Conservation (phyloP, 2,797 vertebrate species). For the Babyrousa celebensis region DNA sequence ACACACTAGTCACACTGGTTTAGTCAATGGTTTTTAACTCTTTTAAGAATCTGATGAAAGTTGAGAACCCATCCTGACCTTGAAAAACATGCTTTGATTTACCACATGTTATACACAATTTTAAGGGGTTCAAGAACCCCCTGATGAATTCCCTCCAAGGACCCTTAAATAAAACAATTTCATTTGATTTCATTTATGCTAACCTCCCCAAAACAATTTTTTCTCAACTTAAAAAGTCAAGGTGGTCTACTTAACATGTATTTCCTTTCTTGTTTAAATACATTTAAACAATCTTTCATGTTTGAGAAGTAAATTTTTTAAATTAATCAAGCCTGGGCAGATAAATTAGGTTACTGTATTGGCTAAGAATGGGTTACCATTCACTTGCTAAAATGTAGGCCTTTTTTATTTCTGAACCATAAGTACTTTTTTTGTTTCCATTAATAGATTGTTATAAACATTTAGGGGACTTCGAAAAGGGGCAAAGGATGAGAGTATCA, state of each 20-base stretch:
- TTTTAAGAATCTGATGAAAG: slow-evolving; percentile 21
- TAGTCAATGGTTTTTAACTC: slow-evolving; percentile 58
- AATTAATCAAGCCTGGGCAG: neutral
- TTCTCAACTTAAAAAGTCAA: slow-evolving; percentile 47
- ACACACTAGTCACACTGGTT: neutral
- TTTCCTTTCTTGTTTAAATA: slow-evolving; percentile 42
- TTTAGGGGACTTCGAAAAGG: neutral
- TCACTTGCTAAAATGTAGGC: slow-evolving; percentile 27
- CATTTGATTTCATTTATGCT: neutral
- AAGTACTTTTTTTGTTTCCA: slow-evolving; percentile 37
- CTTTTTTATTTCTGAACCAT: slow-evolving; percentile 57
- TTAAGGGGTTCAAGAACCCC: neutral
- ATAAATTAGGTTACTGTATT: neutral
- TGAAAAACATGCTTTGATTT: slow-evolving; percentile 53
- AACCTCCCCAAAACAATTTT: slow-evolving; percentile 4
- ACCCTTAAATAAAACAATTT: neutral
- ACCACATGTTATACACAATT: slow-evolving; percentile 9
- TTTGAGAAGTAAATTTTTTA: slow-evolving; percentile 37
- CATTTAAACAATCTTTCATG: slow-evolving; percentile 44
- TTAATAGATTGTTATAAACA: slow-evolving; percentile 64
- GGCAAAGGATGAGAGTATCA: neutral
- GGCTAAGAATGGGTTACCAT: slow-evolving; percentile 4
- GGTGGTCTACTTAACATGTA: neutral
- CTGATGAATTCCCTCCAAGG: neutral
- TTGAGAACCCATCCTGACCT: neutral